Base-by-base conservation (phyloP, 2,797 vertebrate genomes). In the Chromis chromis region DNA sequence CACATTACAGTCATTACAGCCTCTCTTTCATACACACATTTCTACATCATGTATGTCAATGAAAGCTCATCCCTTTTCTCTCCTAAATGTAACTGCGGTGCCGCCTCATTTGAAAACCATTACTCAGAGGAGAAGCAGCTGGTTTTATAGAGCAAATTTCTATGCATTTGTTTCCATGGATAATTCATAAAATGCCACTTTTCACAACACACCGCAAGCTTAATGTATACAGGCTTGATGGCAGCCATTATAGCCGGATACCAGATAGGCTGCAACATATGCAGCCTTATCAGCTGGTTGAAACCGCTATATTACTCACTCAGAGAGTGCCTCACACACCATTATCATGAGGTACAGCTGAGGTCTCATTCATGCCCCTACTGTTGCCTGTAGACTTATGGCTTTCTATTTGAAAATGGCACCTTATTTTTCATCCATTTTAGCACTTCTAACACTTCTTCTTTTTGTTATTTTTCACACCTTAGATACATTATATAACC, bases 101-200 rank as follows among this genome's bases (percentile, higher is more conserved):
- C 59, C 13, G 10, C 33, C 65, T 77, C 59, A 12, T 82, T 74
- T 69, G 53, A 63, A 68, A 83, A 55, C 48, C 82, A 68, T 79
- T 74, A 76, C 71, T 40, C 58, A 2, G 40, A 22, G 4, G 40
- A 58, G 24, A 17, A 59, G 62, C 10, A 9, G 11, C 19, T 11
- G 12, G 31, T 27, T 76, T 81, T 36, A 36, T 12, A 16, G 55
- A 78, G 68, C 17, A 63, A 31, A 63, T 78, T 54, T 44, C 63
- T 25, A 19, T 63, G 67, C 73, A 42, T 82, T 81, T 61, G 64
- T 81, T 65, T 82, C 19, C 22, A 48, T 69, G 46, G 80, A 69
- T 76, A 76, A 81, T 77, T 75, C 59, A 71, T 74, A 66, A 72
- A 70, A 55, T 14, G 58, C 55, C 44, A 12, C 22, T 25, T 58